Evolutionary conservation across 2,888 invertebrate species (phyloP).

Genomic region (Lutraria lutraria): DNA sequence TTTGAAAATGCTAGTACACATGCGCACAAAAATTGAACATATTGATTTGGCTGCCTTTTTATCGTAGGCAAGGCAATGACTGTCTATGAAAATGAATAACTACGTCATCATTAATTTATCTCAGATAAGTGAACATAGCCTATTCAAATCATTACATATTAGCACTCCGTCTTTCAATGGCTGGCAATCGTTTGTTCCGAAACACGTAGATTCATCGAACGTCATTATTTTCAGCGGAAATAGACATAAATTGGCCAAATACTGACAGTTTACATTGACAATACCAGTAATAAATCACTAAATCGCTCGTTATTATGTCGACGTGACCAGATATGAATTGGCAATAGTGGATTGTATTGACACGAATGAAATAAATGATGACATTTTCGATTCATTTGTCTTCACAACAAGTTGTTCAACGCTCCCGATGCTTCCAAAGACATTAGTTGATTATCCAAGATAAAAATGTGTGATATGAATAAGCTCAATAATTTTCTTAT

Average conservation of each 20-base stretch:
- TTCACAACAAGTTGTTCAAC: background rate
- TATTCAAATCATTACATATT: too few species aligned
- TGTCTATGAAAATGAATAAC: too few species aligned
- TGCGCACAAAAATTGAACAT: too few species aligned
- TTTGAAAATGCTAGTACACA: too few species aligned
- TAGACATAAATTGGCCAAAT: background rate
- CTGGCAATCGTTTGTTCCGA: background rate
- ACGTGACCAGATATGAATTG: constrained; percentile 31
- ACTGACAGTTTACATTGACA: constrained; percentile 2
- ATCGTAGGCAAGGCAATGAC: too few species aligned
- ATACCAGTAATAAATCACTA: background rate
- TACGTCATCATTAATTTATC: too few species aligned
- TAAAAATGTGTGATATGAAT: background rate
- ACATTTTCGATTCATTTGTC: background rate
- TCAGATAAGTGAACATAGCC: too few species aligned
- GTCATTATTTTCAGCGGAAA: background rate
- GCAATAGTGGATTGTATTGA: background rate
- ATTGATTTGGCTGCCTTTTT: too few species aligned
- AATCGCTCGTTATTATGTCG: constrained; percentile 2
- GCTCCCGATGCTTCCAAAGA: background rate
- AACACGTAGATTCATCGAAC: background rate
- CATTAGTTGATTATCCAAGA: background rate
- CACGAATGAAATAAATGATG: background rate
- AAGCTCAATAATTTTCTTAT: background rate
- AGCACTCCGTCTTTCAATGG: too few species aligned